phyloP scores from a whole-genome alignment of 2,797 vertebrate species.

The Ctenochaetus hawaiiensis region DNA sequence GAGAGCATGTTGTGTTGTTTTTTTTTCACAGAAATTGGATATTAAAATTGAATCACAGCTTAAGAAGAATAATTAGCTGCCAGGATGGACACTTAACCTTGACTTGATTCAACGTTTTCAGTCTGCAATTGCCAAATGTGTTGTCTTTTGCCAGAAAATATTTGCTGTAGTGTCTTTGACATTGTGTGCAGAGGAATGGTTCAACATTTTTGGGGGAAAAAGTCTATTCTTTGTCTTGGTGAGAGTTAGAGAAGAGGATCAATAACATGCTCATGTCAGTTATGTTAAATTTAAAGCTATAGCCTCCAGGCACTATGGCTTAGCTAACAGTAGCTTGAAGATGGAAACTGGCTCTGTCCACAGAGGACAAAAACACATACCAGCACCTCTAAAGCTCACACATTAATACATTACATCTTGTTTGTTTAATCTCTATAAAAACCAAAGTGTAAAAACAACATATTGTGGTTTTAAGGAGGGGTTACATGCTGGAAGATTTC shows the following conservation, averaged over 20 bases:
- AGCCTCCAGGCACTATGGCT: background rate
- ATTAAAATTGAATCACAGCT: conserved; percentile 10
- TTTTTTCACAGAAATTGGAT: conserved; percentile 5
- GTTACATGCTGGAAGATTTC: background rate
- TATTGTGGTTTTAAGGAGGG: background rate
- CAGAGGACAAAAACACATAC: background rate
- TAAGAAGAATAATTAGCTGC: conserved; percentile 28
- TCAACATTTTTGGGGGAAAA: background rate
- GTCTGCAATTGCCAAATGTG: background rate
- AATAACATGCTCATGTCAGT: background rate
- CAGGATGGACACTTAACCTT: conserved; percentile 8
- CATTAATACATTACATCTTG: background rate
- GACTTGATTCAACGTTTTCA: background rate
- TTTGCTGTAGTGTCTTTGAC: background rate
- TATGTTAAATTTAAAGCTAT: background rate
- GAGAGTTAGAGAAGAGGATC: background rate
- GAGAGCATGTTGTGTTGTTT: background rate
- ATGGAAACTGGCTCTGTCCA: background rate
- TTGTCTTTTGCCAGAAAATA: conserved; percentile 2
- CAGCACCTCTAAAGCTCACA: background rate
- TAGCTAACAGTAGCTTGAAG: background rate
- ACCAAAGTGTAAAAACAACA: background rate
- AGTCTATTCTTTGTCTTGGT: background rate
- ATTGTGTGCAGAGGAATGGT: background rate
- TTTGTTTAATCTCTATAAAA: conserved; percentile 12